These are phyloP conservation scores for Caenorhabditis virilis DNA, from an alignment of 2,888 invertebrate species.

Conservation along the genomic window DNA sequence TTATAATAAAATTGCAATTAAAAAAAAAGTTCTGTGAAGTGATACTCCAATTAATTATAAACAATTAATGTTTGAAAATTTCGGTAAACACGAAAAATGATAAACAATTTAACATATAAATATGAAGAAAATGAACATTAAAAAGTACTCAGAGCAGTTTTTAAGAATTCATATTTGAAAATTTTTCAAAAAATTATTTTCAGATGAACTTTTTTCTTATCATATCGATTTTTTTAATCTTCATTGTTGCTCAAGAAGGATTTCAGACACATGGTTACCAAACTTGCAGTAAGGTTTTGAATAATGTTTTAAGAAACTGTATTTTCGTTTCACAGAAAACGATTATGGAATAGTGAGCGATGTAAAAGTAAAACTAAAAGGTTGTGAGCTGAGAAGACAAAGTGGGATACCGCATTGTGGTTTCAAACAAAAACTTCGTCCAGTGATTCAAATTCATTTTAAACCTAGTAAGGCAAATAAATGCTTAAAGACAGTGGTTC, in stretches of 20 bases:
- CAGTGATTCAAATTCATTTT: constrained; percentile 31
- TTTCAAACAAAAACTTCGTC: constrained; percentile 30
- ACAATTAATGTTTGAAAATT: too few relatives aligned
- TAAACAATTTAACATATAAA: too few relatives aligned
- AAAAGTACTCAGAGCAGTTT: neutral
- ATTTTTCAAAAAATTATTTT: constrained; percentile 1
- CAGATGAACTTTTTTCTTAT: neutral
- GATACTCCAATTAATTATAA: too few relatives aligned
- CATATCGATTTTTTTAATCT: neutral
- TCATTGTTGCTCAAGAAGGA: constrained; percentile 1
- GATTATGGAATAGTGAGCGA: constrained; percentile 8
- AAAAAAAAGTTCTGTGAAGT: too few relatives aligned
- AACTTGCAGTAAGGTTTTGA: constrained; percentile 16
- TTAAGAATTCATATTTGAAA: constrained; percentile 2
- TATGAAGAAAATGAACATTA: too few relatives aligned
- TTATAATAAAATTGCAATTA: too few relatives aligned
- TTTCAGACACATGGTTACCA: constrained; percentile 24
- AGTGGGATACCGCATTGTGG: constrained; percentile 35
- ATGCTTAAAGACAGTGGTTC: too few relatives aligned
- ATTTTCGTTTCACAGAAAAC: too few relatives aligned
- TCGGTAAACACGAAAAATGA: too few relatives aligned
- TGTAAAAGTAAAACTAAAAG: constrained; percentile 20
- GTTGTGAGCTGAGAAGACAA: constrained; percentile 10
- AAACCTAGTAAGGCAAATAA: too few relatives aligned
- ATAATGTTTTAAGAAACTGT: too few relatives aligned